phyloP scores from a whole-genome alignment of 2,888 invertebrate genomes.

The Drosophila ezoana region DNA sequence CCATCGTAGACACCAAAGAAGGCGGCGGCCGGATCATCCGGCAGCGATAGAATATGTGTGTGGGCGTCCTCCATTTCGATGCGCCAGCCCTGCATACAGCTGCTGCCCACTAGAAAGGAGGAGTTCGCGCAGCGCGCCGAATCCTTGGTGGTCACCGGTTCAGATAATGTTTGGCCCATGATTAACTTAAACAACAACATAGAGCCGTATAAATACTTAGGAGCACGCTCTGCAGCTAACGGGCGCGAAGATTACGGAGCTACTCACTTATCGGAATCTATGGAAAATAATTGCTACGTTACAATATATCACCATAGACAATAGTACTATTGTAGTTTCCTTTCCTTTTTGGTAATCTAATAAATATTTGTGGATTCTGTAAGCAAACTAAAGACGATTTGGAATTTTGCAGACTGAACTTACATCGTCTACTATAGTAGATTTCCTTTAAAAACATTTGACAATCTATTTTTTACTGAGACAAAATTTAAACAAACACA shows the following conservation, averaged over 20 bases:
- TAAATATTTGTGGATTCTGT: constrained; percentile 8
- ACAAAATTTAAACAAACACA: too few relatives aligned
- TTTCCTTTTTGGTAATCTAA: constrained; percentile 7
- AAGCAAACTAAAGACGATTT: constrained; percentile 21
- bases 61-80: constrained; percentile 99
- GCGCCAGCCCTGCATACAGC: constrained; percentile 99
- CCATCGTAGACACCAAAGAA: constrained; percentile 97
- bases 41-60: constrained; percentile 96
- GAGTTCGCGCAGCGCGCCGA: constrained; percentile 92
- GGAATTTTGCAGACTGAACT: constrained; percentile 33
- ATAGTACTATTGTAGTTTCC: background rate
- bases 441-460: background rate
- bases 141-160: constrained; percentile 96
- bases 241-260: background rate
- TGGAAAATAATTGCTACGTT: constrained; percentile 2
- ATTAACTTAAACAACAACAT: constrained; percentile 19
- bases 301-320: constrained; percentile 10
- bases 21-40: constrained; percentile 95
- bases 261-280: constrained; percentile 41
- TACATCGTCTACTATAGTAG: constrained; percentile 45
- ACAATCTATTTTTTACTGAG: background rate
- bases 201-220: background rate
- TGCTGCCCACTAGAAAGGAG: constrained; percentile 91
- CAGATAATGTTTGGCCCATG: constrained; percentile 99
- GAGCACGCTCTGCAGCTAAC: too few relatives aligned